These are phyloP conservation scores for Graphium colonna DNA, from an alignment of 2,888 invertebrate genomes.

Conservation along the genomic window DNA sequence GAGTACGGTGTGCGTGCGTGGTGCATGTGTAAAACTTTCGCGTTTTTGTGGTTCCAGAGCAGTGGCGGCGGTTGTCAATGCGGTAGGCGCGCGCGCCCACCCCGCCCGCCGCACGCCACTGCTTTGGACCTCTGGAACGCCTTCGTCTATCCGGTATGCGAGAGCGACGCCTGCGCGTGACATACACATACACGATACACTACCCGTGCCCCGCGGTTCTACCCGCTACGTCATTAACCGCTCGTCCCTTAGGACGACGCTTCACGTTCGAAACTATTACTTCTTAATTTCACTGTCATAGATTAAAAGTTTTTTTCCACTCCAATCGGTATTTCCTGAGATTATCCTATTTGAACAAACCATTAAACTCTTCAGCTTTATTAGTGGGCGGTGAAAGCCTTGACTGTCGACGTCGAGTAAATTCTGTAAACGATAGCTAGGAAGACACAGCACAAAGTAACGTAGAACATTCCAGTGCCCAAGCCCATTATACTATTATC, in stretches of 20 bases:
- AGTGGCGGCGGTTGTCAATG: conserved; percentile 81
- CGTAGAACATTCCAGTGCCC: conserved; percentile 3
- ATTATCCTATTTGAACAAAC: too few relatives aligned
- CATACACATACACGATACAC: conserved; percentile 24
- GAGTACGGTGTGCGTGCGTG: conserved; percentile 37
- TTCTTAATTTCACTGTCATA: too few relatives aligned
- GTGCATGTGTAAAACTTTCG: conserved; percentile 62
- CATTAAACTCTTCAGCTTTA: too few relatives aligned
- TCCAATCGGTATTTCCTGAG: too few relatives aligned
- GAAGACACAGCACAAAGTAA: neutral
- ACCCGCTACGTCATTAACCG: too few relatives aligned
- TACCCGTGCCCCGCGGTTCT: too few relatives aligned
- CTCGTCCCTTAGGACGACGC: too few relatives aligned
- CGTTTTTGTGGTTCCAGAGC: conserved; percentile 80
- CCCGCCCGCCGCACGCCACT: conserved; percentile 86
- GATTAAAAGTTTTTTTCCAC: too few relatives aligned
- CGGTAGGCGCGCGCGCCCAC: conserved; percentile 80
- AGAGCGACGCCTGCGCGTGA: conserved; percentile 64
- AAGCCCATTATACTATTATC: neutral
- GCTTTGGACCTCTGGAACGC: conserved; percentile 84
- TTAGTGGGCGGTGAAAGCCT: conserved; percentile 12
- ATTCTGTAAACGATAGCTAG: too few relatives aligned
- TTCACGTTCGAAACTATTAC: too few relatives aligned
- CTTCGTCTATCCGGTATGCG: conserved; percentile 84
- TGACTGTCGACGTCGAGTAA: too few relatives aligned